A percentile compares a stretch with the other conserved stretches of the same genome.
These are phyloP conservation scores for Contarinia nasturtii DNA, from an alignment of 1,140 invertebrate genomes.

Conservation along the genomic window DNA sequence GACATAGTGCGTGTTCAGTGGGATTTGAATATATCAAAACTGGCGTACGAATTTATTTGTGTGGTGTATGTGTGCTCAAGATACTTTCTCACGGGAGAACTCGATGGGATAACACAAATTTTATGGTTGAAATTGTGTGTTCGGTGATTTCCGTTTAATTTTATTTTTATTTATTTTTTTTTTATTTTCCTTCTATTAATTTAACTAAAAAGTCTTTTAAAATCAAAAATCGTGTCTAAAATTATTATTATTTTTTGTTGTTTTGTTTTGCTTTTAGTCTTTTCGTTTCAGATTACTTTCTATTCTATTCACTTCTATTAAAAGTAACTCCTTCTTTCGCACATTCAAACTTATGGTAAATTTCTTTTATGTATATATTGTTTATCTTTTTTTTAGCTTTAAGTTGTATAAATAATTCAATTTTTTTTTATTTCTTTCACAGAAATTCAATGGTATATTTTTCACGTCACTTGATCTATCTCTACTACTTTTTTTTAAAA, in stretches of 20 bases:
- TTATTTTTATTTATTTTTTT: too few relatives aligned
- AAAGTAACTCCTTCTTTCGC: neutral
- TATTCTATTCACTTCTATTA: too few relatives aligned
- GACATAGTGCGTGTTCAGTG: neutral
- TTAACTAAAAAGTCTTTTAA: slow-evolving; percentile 7
- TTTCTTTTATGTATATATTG: slow-evolving; percentile 9
- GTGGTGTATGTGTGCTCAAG: too few relatives aligned
- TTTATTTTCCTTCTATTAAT: neutral
- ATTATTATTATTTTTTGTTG: slow-evolving; percentile 13
- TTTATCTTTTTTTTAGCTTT: slow-evolving; percentile 21
- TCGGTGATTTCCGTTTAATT: too few relatives aligned
- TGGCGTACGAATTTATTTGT: neutral
- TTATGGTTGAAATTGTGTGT: neutral
- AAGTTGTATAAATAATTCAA: neutral
- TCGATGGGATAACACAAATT: neutral
- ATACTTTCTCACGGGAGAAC: too few relatives aligned
- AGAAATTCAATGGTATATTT: neutral
- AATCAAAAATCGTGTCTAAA: slow-evolving; percentile 12
- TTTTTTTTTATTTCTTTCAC: neutral
- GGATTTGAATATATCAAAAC: too few relatives aligned
- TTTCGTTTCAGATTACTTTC: neutral
- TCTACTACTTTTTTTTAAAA: too few relatives aligned
- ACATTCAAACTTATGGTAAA: neutral
- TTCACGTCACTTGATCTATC: too few relatives aligned
- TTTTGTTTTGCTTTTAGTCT: slow-evolving; percentile 8